A percentile compares a stretch with the other conserved stretches of the same genome.
These are phyloP conservation scores for Sarcophaga caerulescens DNA, from an alignment of 2,888 invertebrate species.

Conservation along the genomic window DNA sequence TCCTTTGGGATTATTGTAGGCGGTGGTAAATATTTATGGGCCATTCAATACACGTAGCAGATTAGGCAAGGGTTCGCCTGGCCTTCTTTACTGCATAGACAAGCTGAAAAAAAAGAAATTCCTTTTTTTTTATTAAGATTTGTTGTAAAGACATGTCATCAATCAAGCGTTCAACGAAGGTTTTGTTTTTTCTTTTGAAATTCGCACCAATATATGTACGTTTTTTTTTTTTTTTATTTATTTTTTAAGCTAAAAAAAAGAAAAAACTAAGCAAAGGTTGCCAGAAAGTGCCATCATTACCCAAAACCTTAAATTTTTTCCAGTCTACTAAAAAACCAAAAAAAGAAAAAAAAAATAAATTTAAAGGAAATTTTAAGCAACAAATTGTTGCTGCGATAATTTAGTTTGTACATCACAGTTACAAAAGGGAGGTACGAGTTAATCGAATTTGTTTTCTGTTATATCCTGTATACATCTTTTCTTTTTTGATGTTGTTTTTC, in stretches of 20 bases:
- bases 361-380: constrained; percentile 34
- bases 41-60: neutral
- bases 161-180: constrained; percentile 55
- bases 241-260: constrained; percentile 43
- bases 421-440: neutral
- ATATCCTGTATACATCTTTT: neutral
- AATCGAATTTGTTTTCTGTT: constrained; percentile 1
- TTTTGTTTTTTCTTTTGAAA: constrained; percentile 30
- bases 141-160: constrained; percentile 46
- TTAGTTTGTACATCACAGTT: neutral
- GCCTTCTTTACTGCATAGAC: neutral
- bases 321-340: too few species aligned
- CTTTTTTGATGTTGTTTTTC: neutral
- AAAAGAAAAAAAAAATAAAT: neutral
- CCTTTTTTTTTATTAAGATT: neutral
- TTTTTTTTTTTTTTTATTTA: constrained; percentile 35
- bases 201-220: constrained; percentile 27
- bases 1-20: neutral
- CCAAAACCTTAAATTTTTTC: constrained; percentile 49
- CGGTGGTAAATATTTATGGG: constrained; percentile 39
- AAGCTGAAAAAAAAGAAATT: constrained; percentile 17
- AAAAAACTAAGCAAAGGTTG: neutral
- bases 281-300: constrained; percentile 6
- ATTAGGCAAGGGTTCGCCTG: neutral
- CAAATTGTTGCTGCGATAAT: constrained; percentile 52